Conservation (phyloP, 2,888 invertebrate species). For the Caenorhabditis sinica region DNA sequence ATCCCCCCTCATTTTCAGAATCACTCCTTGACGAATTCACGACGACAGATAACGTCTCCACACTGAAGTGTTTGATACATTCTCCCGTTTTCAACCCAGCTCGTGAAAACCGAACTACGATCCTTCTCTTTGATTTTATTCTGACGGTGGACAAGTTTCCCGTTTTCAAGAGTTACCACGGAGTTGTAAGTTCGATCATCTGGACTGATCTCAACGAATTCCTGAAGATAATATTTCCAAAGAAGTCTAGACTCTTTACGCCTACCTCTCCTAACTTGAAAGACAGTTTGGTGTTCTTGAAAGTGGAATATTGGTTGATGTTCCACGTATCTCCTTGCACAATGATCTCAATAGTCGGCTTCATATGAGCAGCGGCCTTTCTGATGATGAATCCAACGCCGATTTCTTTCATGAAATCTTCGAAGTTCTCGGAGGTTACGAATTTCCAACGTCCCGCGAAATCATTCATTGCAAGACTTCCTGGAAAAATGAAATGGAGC, state of each 20-base stretch:
- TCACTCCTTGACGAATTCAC: conserved; percentile 62
- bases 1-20: background rate
- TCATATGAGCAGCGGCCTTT: conserved; percentile 75
- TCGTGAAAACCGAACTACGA: conserved; percentile 39
- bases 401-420: conserved; percentile 77
- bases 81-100: conserved; percentile 52
- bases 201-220: conserved; percentile 34
- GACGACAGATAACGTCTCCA: conserved; percentile 67
- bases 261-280: conserved; percentile 60
- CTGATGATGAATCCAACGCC: conserved; percentile 75
- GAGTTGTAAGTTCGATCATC: conserved; percentile 38
- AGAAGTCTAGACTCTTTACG: background rate
- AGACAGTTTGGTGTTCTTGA: conserved; percentile 73
- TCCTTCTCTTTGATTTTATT: conserved; percentile 36
- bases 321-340: conserved; percentile 68
- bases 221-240: background rate
- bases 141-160: conserved; percentile 32
- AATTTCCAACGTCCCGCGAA: conserved; percentile 72
- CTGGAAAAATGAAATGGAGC: background rate
- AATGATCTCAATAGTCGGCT: conserved; percentile 72
- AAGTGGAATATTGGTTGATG: conserved; percentile 71
- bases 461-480: background rate
- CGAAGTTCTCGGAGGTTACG: conserved; percentile 73
- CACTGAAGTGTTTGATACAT: conserved; percentile 66
- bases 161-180: conserved; percentile 8